Percentiles rank a stretch among this genome's conserved stretches.
phyloP scores from a whole-genome alignment of 2,113 vertebrate species.

The Accipiter cooperii region DNA sequence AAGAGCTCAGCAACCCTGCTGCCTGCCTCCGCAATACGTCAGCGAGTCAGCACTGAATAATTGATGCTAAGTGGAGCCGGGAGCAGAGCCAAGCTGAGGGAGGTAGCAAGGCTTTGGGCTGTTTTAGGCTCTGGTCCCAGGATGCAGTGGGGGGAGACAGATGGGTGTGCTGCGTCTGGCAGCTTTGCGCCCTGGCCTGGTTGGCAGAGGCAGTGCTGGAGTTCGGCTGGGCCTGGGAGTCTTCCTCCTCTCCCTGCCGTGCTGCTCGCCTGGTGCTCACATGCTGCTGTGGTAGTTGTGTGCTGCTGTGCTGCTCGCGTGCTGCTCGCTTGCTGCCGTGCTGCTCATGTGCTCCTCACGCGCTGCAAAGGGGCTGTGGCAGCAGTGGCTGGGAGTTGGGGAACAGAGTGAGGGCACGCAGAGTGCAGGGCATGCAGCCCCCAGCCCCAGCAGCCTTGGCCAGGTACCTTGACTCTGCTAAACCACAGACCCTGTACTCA shows the following conservation, averaged over 20 bases:
- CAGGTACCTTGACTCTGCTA: background rate
- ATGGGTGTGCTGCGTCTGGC: background rate
- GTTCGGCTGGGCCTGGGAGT: background rate
- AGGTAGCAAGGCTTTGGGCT: background rate
- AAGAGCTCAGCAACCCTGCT: background rate
- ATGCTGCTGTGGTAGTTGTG: fast-evolving
- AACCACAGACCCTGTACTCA: background rate
- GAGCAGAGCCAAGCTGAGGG: background rate
- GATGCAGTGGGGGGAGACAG: background rate
- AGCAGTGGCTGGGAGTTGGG: fast-evolving
- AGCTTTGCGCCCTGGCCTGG: background rate
- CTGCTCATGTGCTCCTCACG: fast-evolving
- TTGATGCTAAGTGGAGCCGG: constrained; percentile 3
- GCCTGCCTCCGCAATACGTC: fast-evolving
- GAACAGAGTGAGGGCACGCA: background rate
- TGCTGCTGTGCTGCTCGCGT: background rate
- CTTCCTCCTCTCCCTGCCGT: background rate
- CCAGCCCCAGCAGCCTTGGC: background rate
- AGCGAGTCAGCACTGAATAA: background rate
- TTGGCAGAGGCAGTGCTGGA: background rate
- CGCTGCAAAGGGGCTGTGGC: background rate
- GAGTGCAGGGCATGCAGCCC: background rate
- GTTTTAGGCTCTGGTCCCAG: background rate
- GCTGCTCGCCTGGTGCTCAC: background rate
- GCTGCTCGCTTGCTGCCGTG: fast-evolving